Percentiles rank a stretch among this genome's conserved stretches.
Evolutionary conservation across 2,797 vertebrate species (phyloP).

Genomic region (Danio jaintianensis): DNA sequence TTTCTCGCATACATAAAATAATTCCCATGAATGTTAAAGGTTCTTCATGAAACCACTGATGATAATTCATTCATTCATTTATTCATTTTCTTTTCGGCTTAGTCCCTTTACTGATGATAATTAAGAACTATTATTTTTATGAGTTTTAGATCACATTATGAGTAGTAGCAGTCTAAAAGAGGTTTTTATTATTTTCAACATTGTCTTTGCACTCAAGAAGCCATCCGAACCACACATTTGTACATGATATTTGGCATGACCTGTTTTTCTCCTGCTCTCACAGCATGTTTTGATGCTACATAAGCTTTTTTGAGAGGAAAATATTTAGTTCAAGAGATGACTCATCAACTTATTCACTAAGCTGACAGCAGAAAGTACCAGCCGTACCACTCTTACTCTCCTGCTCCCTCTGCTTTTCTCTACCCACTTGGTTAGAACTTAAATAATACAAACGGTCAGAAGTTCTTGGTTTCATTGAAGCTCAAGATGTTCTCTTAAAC

Average conservation of each 20-base stretch:
- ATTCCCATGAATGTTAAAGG: too few species aligned
- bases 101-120: too few species aligned
- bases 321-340: conserved; percentile 52
- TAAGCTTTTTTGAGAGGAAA: conserved; percentile 27
- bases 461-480: neutral
- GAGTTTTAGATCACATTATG: neutral
- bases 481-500: neutral
- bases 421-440: conserved; percentile 17
- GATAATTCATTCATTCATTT: too few species aligned
- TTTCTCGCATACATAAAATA: too few species aligned
- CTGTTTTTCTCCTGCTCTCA: conserved; percentile 45
- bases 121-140: too few species aligned
- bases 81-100: too few species aligned
- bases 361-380: conserved; percentile 41
- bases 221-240: conserved; percentile 20
- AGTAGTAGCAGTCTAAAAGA: conserved; percentile 3
- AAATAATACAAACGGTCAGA: neutral
- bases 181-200: conserved; percentile 3
- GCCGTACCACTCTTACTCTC: neutral
- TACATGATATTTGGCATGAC: conserved; percentile 20
- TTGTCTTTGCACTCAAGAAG: neutral
- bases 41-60: too few species aligned
- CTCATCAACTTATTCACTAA: conserved; percentile 51
- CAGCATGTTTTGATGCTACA: conserved; percentile 40
- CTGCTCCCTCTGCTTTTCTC: conserved; percentile 1